Base-by-base conservation (phyloP, 2,113 vertebrate species). In the Cephalopholis sonnerati region DNA sequence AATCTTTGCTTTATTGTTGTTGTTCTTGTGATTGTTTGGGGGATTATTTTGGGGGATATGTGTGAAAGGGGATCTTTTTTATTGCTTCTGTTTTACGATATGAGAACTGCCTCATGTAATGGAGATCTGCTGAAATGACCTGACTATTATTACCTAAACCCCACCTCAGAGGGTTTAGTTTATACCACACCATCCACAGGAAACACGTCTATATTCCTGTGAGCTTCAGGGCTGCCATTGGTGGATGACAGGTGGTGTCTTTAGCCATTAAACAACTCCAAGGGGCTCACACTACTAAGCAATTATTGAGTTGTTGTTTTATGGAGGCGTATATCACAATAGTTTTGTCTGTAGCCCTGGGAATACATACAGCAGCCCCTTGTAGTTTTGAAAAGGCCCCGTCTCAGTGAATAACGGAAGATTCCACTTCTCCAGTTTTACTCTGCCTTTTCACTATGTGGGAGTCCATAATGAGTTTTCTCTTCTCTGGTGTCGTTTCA, bases 1-100 rank as follows among this genome's bases (percentile, higher is more conserved):
- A 87, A 83, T 93, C 83, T 94, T 92, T 94, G 89, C 92, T 92
- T 93, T 92, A 83, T 93, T 90, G 90, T 93, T 89, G 91, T 95
- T 77, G 89, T 94, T 90, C 72, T 94, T 87, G 95, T 96, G 90
- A 91, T 95, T 87, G 89, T 93, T 85, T 86, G 89, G 86, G 91
- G 77, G 83, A 87, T 87, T 93, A 73, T 85, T 91, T 90, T 84
- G 22, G 70, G 85, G 74, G 61, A 82, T 79, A 67, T 70, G 87
- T 93, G 91, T 90, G 86, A 93, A 79, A 88, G 53, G 83, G 87
- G 72, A 76, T 82, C 50, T 89, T 82, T 85, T 88, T 77, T 66
- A 81, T 85, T 62, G 46, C 83, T 87, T 88, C 53, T 66, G 78
- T 92, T 94, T 90, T 81, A 80, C 77, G 73, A 86, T 79, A 70